These are phyloP conservation scores for Stegodyphus mimosarum DNA, from an alignment of 1,140 invertebrate species.

Conservation along the genomic window DNA sequence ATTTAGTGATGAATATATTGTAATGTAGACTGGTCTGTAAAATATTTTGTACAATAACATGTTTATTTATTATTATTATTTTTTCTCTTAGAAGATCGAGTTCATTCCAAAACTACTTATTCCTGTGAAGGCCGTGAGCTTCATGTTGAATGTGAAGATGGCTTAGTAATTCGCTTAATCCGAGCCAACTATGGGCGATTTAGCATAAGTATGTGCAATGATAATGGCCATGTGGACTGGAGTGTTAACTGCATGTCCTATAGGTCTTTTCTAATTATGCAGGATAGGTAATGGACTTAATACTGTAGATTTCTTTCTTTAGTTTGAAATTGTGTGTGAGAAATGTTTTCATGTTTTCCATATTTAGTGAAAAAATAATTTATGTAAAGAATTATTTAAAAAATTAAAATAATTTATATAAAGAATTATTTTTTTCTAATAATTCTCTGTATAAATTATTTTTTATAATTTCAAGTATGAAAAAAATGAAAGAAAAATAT, in stretches of 20 bases:
- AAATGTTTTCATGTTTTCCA: background rate
- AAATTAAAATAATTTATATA: no score
- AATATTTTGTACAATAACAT: no score
- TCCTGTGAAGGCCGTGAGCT: conserved; percentile 93
- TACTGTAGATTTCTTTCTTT: background rate
- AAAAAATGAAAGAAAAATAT: no score
- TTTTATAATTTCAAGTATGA: no score
- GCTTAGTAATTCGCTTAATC: conserved; percentile 89
- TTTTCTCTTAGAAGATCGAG: conserved; percentile 72
- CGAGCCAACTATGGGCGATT: conserved; percentile 96
- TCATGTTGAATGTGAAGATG: conserved; percentile 86
- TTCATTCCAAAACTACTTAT: conserved; percentile 88
- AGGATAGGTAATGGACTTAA: conserved; percentile 68
- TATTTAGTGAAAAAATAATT: no score
- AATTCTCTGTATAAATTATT: no score
- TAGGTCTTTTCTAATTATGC: conserved; percentile 69
- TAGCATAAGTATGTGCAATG: conserved; percentile 96
- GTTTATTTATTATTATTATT: background rate
- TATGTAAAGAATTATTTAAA: no score
- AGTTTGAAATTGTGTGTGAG: background rate
- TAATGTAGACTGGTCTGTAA: no score
- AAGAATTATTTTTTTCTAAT: no score
- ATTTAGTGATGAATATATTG: no score
- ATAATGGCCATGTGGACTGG: conserved; percentile 94
- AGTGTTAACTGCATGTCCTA: conserved; percentile 95